phyloP scores from a whole-genome alignment of 2,113 vertebrate species.

The Chaetorhynchus papuensis region DNA sequence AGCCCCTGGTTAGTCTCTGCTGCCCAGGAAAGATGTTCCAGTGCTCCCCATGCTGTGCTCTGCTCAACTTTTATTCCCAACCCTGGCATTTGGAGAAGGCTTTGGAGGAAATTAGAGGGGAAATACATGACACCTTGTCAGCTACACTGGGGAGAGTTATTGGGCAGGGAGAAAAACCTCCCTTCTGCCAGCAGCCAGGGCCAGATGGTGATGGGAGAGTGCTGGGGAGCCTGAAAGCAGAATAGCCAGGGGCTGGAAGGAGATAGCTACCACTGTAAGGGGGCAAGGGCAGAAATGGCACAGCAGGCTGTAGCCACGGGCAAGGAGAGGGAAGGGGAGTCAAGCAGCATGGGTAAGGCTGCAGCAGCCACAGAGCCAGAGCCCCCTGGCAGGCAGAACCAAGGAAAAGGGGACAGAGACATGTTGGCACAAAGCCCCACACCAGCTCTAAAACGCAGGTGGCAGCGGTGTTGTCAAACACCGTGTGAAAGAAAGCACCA shows the following conservation, averaged over 20 bases:
- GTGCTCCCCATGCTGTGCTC: rapidly evolving
- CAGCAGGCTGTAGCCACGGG: rapidly evolving
- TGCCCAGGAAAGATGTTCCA: not conserved
- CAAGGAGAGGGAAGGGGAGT: not conserved
- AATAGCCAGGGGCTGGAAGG: not conserved
- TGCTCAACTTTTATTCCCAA: not conserved
- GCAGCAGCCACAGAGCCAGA: not conserved
- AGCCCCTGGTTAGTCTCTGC: not conserved
- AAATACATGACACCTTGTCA: not conserved
- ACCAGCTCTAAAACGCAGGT: not conserved
- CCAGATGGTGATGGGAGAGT: not conserved
- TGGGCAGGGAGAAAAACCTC: not conserved
- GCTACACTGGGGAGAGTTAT: not conserved
- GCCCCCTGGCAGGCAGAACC: rapidly evolving
- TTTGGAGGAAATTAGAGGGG: not conserved
- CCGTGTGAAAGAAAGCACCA: not conserved
- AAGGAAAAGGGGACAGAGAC: not conserved
- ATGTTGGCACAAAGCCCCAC: not conserved
- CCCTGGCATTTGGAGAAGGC: not conserved
- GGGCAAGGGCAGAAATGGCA: not conserved
- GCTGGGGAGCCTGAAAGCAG: not conserved
- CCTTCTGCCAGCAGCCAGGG: not conserved
- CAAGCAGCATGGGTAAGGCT: not conserved
- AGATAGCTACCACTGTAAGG: not conserved
- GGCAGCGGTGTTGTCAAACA: not conserved